Conservation (phyloP, 2,113 vertebrate species). For the Corydoras sp. region DNA sequence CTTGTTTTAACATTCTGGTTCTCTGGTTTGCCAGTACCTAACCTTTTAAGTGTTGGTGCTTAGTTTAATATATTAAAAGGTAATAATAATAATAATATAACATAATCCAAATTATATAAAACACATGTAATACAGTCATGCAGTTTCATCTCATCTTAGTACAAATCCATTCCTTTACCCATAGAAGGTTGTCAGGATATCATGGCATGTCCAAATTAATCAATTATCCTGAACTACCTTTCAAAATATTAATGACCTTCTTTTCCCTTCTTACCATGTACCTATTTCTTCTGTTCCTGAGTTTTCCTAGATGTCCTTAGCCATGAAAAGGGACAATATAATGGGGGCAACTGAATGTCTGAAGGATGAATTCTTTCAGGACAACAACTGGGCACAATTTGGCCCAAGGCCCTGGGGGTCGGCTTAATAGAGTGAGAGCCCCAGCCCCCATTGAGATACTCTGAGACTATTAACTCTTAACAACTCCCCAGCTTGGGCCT, state of each 20-base stretch:
- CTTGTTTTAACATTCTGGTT: no score
- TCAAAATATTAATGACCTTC: neutral
- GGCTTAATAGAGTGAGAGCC: constrained; percentile 98
- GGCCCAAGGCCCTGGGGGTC: constrained; percentile 90
- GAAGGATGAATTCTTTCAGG: constrained; percentile 91
- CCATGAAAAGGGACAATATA: constrained; percentile 90
- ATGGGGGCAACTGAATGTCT: constrained; percentile 96
- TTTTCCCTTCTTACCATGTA: constrained; percentile 70
- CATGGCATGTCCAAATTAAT: no score
- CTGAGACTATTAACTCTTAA: constrained; percentile 98
- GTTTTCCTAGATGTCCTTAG: constrained; percentile 75
- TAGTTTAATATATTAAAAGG: no score
- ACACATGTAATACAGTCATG: no score
- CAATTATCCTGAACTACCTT: no score
- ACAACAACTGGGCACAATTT: constrained; percentile 86
- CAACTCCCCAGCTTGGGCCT: constrained; percentile 76
- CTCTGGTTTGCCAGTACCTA: no score
- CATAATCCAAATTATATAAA: no score
- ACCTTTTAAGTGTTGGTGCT: no score
- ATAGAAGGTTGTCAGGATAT: no score
- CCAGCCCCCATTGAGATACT: constrained; percentile 93
- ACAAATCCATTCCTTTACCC: no score
- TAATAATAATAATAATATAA: no score
- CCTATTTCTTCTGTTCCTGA: constrained; percentile 73
- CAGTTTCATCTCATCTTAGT: no score